Evolutionary conservation across 2,113 vertebrate species (phyloP).

Genomic region (Strix uralensis): DNA sequence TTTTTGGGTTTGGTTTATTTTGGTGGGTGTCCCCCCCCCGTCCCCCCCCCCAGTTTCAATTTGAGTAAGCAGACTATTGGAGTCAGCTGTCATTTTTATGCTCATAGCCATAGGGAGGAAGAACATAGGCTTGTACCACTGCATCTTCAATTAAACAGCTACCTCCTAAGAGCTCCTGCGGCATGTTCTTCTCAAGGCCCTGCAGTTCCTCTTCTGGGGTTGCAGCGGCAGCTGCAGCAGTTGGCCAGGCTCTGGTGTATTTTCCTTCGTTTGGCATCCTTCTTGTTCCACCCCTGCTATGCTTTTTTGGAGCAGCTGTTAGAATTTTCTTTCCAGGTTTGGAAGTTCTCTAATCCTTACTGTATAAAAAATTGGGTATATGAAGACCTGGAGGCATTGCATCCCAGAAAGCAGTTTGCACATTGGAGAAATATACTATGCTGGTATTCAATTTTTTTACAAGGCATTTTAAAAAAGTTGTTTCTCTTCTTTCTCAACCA

Average conservation of each 20-base stretch:
- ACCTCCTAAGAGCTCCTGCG: not conserved
- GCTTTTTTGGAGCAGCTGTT: not conserved
- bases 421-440: not conserved
- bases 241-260: not conserved
- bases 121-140: not conserved
- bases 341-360: not conserved
- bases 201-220: not conserved
- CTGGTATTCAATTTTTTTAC: not conserved
- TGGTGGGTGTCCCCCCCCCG: too few relatives aligned
- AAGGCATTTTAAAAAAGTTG: not conserved
- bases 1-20: not conserved
- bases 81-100: not conserved
- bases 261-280: not conserved
- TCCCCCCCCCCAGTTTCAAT: not conserved
- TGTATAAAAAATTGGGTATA: not conserved
- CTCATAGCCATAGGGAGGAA: not conserved
- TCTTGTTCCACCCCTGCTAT: not conserved
- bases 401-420: not conserved
- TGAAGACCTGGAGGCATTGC: not conserved
- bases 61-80: not conserved
- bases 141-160: not conserved
- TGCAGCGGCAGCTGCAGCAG: not conserved
- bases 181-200: fast-evolving
- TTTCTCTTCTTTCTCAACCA: slow-evolving; percentile 11
- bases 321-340: not conserved